Evolutionary conservation across 2,888 invertebrate genomes (phyloP), one percentile per base, ranked within the genome.

Genomic region (Andrena praecox): DNA sequence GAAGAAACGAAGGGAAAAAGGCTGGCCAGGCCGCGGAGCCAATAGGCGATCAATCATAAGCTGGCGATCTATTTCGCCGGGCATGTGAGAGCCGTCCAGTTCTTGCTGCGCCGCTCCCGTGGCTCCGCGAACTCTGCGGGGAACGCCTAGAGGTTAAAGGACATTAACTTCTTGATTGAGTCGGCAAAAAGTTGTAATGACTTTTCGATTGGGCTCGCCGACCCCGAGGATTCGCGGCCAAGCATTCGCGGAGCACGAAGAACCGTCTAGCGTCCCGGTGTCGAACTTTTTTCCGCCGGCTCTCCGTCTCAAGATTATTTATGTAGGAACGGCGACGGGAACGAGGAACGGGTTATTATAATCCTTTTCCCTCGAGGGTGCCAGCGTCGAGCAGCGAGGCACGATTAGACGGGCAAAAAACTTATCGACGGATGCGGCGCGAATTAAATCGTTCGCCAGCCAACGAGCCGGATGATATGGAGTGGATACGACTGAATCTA

Each of bases 131-230:
- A 91, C 87, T 89, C 92, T 89, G 88, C 84, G 77, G 93, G 92
- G 92, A 91, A 87, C 86, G 88, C 87, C 86, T 81, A 82, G 85
- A 91, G 93, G 91, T 92, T 92, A 91, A 91, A 92, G 92, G 93
- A 93, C 93, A 93, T 93, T 93, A 93, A 93, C 92, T 93, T 93
- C 92, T 90, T 91, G 93, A 93, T 93, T 91, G 91, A 90, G 91
- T 91, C 87, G 89, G 86, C 91, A 93, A 93, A 93, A 93, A 93
- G 91, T 93, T 93, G 90, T 93, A 93, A 93, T 93, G 93, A 93
- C 91, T 91, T 93, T 93, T 93, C 90, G 92, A 93, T 91, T 91
- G 90, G 87, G 71, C 89, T 71, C 60, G 69, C 63, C 56, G 73
- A 77, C 64, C 72, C 72, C 80, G 68, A 68, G 73, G 56, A 56